Evolutionary conservation across 2,888 invertebrate species (phyloP).

Genomic region (Galerucella pusilla): DNA sequence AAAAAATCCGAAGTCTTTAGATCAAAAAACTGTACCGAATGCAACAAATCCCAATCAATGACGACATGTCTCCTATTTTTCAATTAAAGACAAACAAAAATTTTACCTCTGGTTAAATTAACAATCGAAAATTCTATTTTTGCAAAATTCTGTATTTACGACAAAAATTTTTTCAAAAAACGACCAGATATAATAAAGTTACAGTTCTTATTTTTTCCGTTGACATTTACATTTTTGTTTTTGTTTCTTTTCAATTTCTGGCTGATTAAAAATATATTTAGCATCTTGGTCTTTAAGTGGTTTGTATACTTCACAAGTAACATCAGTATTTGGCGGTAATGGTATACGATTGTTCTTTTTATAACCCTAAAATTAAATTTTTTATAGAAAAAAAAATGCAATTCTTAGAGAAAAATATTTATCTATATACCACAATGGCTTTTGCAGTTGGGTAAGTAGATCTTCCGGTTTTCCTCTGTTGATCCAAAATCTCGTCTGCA

Average conservation of each 20-base stretch:
- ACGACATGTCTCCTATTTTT: no score
- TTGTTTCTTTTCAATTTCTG: background rate
- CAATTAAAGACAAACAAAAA: no score
- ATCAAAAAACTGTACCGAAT: no score
- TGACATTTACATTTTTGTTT: slow-evolving; percentile 29
- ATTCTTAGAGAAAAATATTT: background rate
- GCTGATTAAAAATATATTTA: slow-evolving; percentile 1
- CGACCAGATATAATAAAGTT: background rate
- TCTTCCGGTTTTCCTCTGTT: slow-evolving; percentile 64
- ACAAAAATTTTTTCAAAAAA: no score
- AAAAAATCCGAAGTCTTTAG: no score
- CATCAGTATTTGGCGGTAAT: slow-evolving; percentile 1
- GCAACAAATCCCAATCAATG: no score
- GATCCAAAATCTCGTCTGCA: slow-evolving; percentile 65
- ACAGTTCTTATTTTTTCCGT: slow-evolving; percentile 4
- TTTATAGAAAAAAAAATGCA: background rate
- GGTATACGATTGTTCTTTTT: slow-evolving; percentile 13
- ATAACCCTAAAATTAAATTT: background rate
- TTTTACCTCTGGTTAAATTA: no score
- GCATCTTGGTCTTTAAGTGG: slow-evolving; percentile 8
- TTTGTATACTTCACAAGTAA: slow-evolving; percentile 21
- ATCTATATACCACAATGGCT: slow-evolving; percentile 59
- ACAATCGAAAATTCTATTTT: no score
- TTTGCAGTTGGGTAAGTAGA: slow-evolving; percentile 65
- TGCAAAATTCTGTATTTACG: no score